Evolutionary conservation across 2,113 vertebrate genomes (phyloP), one percentile per base, ranked within the genome.

Genomic region (Ceuthmochares aereus): DNA sequence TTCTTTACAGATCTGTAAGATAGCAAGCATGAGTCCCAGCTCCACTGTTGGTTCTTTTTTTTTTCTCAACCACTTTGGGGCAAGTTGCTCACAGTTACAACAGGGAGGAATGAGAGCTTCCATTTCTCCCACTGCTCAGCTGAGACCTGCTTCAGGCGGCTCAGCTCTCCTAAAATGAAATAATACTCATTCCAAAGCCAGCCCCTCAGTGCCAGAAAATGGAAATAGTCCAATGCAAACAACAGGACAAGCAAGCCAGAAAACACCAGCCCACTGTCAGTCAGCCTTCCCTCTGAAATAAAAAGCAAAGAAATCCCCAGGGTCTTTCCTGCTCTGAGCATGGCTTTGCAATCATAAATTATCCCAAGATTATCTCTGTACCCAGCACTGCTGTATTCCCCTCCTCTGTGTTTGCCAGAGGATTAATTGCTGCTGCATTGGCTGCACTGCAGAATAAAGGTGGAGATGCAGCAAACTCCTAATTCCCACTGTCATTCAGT

Each of bases 331-430:
- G 1, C 93, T 84, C 64, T 0, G 3, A 85, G 43, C 72, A 60
- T 45, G 63, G 82, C 87, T 96, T 96, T 91, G 72, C 85, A 94
- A 88, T 84, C 90, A 92, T 72, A 95, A 96, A 84, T 96, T 69
- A 90, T 92, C 87, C 93, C 76, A 83, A 92, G 92, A 95, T 95
- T 90, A 88, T 94, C 85, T 95, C 85, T 75, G 64, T 84, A 76
- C 87, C 85, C 74, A 77, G 64, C 2, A 0, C 75, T 74, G 91
- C 92, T 72, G 72, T 52, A 22, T 60, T 90, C 90, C 86, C 85
- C 91, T 96, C 70, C 5, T 4, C 75, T 64, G 56, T 67, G 75
- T 91, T 93, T 88, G 52, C 87, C 0, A 0, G n/a, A 59, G 83
- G 88, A 96, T 97, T 93, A 94, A 90, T 92, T 86, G 80, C 83